Evolutionary conservation across 35 echinoderm and acorn worm genomes (phyloP), one percentile per base, ranked within the genome.

Genomic region (Stichopus chloronotus): DNA sequence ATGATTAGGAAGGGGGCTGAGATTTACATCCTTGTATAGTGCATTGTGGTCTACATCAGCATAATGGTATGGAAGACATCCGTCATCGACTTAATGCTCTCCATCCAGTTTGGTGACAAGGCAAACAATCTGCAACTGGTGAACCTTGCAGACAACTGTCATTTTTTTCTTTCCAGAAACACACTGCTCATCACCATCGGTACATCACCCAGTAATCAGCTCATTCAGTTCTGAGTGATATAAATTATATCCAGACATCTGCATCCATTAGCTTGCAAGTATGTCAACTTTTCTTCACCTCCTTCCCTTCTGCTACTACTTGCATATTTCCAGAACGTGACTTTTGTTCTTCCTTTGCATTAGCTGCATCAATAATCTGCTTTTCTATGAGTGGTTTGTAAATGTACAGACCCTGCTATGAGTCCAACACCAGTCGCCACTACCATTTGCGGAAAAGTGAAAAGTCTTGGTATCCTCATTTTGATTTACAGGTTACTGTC

Each of bases 351-450:
- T 74, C 22, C 7, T n/a, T 74, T 7, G 6, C 22, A 14, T 19
- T 74, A 74, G 55, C 56, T 20, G 82, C 14, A 19, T 85, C 82
- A 19, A 58, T 85, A 5, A 85, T 85, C 55, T 58, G 82, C 57
- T 85, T 85, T 56, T 85, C 82, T 11, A 85, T 16, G 82, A 85
- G 82, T 58, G 82, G 82, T 58, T 85, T 85, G 57, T 85, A 85
- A 85, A 85, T 55, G 57, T 85, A 85, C 56, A 85, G 17, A 85
- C 30, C 82, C 82, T 22, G 55, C 55, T 19, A 7, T 8, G 58
- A 85, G 55, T 85, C 82, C 82, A 19, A 85, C 17, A 56, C 56
- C 13, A 85, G 8, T 58, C 5, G 52, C 82, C 5, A 85, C 82
- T n/a, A 85, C 10, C 82, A 85, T 85, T n/a, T 85, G 82, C 58